A percentile compares a stretch with the other conserved stretches of the same genome.
phyloP scores from a whole-genome alignment of 2,797 vertebrate genomes.

The Rhinogobio ventralis region DNA sequence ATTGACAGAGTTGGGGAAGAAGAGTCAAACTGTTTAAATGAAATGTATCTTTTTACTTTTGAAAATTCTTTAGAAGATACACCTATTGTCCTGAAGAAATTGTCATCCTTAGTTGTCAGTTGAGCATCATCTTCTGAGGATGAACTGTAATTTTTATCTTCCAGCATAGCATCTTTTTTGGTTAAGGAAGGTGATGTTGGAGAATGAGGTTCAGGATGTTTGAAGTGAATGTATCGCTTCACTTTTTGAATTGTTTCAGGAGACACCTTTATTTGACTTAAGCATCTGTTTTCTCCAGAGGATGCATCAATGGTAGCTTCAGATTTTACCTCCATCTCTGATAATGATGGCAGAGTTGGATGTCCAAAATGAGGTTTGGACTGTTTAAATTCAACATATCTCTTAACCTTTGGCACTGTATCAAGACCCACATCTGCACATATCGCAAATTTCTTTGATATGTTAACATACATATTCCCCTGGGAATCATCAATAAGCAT shows the following conservation, averaged over 20 bases:
- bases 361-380: conserved; percentile 12
- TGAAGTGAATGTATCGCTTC: conserved; percentile 48
- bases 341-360: conserved; percentile 6
- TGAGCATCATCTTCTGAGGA: conserved; percentile 18
- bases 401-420: conserved; percentile 45
- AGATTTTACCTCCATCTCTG: conserved; percentile 1
- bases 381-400: conserved; percentile 49
- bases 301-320: conserved; percentile 9
- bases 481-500: conserved; percentile 16
- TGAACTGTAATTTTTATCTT: neutral
- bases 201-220: neutral
- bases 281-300: neutral
- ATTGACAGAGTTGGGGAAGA: neutral
- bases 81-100: neutral
- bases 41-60: conserved; percentile 40
- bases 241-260: conserved; percentile 42
- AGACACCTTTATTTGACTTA: conserved; percentile 24
- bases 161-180: conserved; percentile 2
- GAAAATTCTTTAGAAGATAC: conserved; percentile 9
- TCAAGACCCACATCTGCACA: conserved; percentile 8
- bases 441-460: neutral
- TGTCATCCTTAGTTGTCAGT: neutral
- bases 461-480: neutral
- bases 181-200: neutral
- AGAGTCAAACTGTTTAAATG: conserved; percentile 24